Conservation (phyloP, 2,797 vertebrate species). For the Oryzias sinensis region DNA sequence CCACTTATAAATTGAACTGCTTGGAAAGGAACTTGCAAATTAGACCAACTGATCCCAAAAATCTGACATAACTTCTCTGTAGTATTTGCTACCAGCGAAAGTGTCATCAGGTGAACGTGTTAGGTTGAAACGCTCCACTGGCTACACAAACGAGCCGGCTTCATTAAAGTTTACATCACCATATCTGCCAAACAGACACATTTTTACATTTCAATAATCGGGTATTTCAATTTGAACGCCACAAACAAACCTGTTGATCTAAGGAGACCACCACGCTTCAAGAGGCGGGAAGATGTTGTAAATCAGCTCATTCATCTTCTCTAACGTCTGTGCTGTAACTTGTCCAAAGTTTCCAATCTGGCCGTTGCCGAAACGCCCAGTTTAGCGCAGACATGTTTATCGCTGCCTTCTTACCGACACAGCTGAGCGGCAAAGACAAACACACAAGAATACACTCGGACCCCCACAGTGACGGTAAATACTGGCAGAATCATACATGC, state of each 20-base stretch:
- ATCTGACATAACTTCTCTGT: not conserved
- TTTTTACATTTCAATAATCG: no score
- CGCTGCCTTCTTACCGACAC: slow-evolving; percentile 44
- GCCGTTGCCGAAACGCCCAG: slow-evolving; percentile 64
- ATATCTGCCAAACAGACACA: no score
- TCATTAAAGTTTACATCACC: no score
- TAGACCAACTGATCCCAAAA: not conserved
- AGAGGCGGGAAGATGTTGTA: slow-evolving; percentile 7
- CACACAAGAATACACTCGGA: slow-evolving; percentile 12
- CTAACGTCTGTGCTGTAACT: slow-evolving; percentile 36
- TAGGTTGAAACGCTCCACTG: not conserved
- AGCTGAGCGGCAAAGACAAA: slow-evolving; percentile 1
- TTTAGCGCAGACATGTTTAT: slow-evolving; percentile 64
- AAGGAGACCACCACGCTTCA: slow-evolving; percentile 2
- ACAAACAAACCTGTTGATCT: not conserved
- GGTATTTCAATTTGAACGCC: no score
- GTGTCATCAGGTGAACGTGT: not conserved
- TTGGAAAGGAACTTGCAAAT: not conserved
- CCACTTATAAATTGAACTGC: not conserved
- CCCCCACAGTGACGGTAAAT: not conserved
- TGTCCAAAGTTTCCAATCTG: slow-evolving; percentile 45
- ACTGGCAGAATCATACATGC: not conserved
- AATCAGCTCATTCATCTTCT: slow-evolving; percentile 5
- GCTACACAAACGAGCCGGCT: no score
- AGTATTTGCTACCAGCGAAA: not conserved